phyloP scores from a whole-genome alignment of 2,888 invertebrate species.

The Escarpia spicata region DNA sequence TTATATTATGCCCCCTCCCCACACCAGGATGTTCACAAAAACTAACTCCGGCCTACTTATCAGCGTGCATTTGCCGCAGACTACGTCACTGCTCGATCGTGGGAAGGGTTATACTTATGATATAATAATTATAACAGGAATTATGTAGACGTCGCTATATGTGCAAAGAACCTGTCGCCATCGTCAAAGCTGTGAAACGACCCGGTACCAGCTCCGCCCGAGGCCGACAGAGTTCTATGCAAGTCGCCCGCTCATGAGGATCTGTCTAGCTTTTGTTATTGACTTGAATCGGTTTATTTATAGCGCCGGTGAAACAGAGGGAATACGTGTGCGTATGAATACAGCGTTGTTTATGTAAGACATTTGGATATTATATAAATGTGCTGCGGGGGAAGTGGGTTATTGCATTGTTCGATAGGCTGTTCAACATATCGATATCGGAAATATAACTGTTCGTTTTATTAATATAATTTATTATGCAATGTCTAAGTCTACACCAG shows the following conservation, averaged over 20 bases:
- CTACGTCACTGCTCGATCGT: no score
- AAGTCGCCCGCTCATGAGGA: not conserved
- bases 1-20: no score
- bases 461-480: not conserved
- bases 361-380: not conserved
- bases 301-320: not conserved
- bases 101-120: not conserved
- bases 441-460: not conserved
- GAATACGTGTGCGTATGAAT: not conserved
- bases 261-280: not conserved
- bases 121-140: not conserved
- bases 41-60: no score
- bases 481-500: not conserved
- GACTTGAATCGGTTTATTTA: not conserved
- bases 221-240: not conserved
- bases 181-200: not conserved
- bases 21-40: no score
- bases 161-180: not conserved
- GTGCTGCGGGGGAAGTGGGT: not conserved
- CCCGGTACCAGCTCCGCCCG: not conserved
- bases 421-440: not conserved
- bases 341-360: not conserved
- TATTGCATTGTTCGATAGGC: not conserved
- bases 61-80: no score
- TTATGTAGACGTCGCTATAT: not conserved